Conservation (phyloP, 2,888 invertebrate species). For the Melanostoma scalare region DNA sequence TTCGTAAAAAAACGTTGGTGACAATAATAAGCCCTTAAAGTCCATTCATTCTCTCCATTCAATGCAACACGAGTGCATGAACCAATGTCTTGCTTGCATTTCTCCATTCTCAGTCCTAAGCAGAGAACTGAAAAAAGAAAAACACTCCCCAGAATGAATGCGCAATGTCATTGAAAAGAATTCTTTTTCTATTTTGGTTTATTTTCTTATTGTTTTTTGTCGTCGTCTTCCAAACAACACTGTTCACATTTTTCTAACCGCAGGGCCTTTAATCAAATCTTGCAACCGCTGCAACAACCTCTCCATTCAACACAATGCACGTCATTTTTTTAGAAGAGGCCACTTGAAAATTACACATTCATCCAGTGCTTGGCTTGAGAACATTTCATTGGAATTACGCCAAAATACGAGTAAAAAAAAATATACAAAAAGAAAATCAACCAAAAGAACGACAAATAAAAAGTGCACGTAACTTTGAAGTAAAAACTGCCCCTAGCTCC, state of each 20-base stretch:
- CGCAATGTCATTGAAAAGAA: constrained; percentile 11
- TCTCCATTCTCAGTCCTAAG: no score
- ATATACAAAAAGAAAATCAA: constrained; percentile 1
- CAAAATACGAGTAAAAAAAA: constrained; percentile 32
- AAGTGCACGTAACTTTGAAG: constrained; percentile 51
- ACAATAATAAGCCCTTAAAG: no score
- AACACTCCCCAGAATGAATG: not conserved
- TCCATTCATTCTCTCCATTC: no score
- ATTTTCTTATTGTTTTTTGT: not conserved
- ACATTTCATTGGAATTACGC: constrained; percentile 64
- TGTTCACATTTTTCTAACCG: constrained; percentile 34
- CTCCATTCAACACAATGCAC: constrained; percentile 61
- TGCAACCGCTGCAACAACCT: constrained; percentile 45
- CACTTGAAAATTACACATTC: constrained; percentile 63
- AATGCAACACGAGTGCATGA: no score
- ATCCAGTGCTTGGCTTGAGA: constrained; percentile 10
- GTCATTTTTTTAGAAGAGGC: constrained; percentile 65
- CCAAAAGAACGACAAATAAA: not conserved
- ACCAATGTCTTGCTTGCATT: no score
- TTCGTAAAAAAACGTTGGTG: no score
- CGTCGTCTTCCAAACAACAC: constrained; percentile 23
- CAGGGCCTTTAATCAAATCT: constrained; percentile 62
- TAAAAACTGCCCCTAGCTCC: constrained; percentile 46
- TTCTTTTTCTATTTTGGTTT: no score
- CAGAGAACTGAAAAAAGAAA: not conserved